These are phyloP conservation scores for Sylvilagus bachmani DNA, from an alignment of 2,113 vertebrate species.

Conservation along the genomic window DNA sequence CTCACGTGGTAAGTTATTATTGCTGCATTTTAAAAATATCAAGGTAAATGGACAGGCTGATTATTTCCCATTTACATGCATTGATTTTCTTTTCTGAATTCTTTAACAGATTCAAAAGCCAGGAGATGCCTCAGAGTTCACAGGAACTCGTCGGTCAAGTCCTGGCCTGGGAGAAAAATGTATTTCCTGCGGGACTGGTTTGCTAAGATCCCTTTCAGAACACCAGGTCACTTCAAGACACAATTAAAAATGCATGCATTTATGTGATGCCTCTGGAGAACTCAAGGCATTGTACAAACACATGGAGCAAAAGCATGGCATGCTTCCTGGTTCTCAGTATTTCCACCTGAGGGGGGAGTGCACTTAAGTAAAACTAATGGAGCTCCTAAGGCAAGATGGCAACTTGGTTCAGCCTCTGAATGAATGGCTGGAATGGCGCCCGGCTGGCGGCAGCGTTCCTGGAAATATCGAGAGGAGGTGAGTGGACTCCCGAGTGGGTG, in stretches of 20 bases:
- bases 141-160: slow-evolving; percentile 35
- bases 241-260: not conserved
- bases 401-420: not conserved
- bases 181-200: not conserved
- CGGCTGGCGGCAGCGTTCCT: not conserved
- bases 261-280: slow-evolving; percentile 44
- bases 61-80: slow-evolving; percentile 44
- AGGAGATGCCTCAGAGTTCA: not conserved
- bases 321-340: slow-evolving; percentile 39
- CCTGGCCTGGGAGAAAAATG: slow-evolving; percentile 45
- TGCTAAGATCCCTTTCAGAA: slow-evolving; percentile 41
- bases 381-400: not conserved
- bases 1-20: slow-evolving; percentile 40
- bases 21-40: slow-evolving; percentile 26
- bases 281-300: slow-evolving; percentile 2
- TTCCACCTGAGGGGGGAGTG: slow-evolving; percentile 23
- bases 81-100: slow-evolving; percentile 43
- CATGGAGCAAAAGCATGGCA: slow-evolving; percentile 6
- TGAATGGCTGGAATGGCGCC: not conserved
- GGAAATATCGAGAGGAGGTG: slow-evolving; percentile 38
- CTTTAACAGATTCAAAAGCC: slow-evolving; percentile 47
- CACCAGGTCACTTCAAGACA: slow-evolving; percentile 15
- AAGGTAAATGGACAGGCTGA: not conserved
- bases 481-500: slow-evolving; percentile 17
- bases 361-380: slow-evolving; percentile 48